Evolutionary conservation across 2,797 vertebrate genomes (phyloP).

Genomic region (Falco novaeseelandiae): DNA sequence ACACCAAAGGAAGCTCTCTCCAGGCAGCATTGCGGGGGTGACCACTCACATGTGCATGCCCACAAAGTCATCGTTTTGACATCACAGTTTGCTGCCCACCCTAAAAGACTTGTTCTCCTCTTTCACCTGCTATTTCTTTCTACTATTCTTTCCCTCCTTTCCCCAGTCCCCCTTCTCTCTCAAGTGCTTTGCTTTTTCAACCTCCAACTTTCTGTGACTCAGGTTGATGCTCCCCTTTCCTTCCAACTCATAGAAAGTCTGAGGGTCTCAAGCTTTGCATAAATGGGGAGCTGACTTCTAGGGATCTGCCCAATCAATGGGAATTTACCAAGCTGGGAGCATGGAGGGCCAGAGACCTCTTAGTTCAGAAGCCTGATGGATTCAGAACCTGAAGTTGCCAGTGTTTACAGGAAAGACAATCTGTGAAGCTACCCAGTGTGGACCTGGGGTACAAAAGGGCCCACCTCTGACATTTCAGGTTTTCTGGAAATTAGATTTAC

Average conservation of each 20-base stretch:
- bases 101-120: background rate
- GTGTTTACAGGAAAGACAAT: background rate
- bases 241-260: background rate
- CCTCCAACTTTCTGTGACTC: background rate
- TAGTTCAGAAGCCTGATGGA: background rate
- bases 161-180: background rate
- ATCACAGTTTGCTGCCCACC: background rate
- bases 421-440: background rate
- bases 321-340: background rate
- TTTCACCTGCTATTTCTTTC: background rate
- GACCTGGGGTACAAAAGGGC: background rate
- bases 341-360: background rate
- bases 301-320: background rate
- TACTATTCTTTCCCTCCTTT: background rate
- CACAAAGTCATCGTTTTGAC: background rate
- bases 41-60: accelerated
- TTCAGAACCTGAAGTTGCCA: background rate
- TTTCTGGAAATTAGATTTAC: constrained; percentile 5
- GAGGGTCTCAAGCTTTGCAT: background rate
- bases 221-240: background rate
- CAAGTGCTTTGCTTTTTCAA: background rate
- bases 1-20: background rate
- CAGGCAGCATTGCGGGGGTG: background rate
- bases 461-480: background rate
- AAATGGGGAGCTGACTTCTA: background rate